Evolutionary conservation across 2,888 invertebrate genomes (phyloP), one percentile per base, ranked within the genome.

Genomic region (Rhopalosiphum nymphaeae): DNA sequence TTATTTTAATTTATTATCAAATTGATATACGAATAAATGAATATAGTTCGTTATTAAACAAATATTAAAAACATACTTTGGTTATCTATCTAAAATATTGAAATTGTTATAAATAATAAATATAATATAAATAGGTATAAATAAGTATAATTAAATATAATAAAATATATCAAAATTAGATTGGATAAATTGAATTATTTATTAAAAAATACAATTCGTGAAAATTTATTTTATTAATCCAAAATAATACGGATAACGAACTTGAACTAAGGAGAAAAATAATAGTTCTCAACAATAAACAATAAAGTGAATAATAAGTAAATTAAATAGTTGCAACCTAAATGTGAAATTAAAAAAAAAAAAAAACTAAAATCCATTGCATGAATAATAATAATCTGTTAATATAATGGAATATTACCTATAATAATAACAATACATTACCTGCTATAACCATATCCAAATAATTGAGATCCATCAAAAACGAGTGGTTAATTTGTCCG

Each of bases 391-490:
- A 16, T n/a, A 16, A 67, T 67, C 1, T n/a, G 2, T 67, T n/a
- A 78, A 7, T 36, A 7, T 21, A 36, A 36, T 16, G 5, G 36
- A 78, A 36, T 36, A 7, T 36, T 36, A 78, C 7, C 16, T 10
- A 46, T 67, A 16, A 7, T 21, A 36, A 16, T 21, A 53, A 53
- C 21, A n/a, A n/a, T 2, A 78, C 21, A 21, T 36, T 36, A 88
- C 88, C 88, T 25, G 88, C 96, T 21, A 97, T 95, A 13, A 97
- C 96, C 96, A 96, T 96, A 95, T 97, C 96, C 95, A 97, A 95
- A 95, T 97, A 97, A 0, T 96, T 95, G 96, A 97, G 96, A 95
- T 97, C 96, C 90, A 96, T 96, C 89, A 88, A 88, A 25, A 88
- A 11, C 9, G 49, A 53, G 25, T 88, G 21, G 1, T 88, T 25